Base-by-base conservation (phyloP, 2,113 vertebrate genomes). In the Montifringilla adamsi region DNA sequence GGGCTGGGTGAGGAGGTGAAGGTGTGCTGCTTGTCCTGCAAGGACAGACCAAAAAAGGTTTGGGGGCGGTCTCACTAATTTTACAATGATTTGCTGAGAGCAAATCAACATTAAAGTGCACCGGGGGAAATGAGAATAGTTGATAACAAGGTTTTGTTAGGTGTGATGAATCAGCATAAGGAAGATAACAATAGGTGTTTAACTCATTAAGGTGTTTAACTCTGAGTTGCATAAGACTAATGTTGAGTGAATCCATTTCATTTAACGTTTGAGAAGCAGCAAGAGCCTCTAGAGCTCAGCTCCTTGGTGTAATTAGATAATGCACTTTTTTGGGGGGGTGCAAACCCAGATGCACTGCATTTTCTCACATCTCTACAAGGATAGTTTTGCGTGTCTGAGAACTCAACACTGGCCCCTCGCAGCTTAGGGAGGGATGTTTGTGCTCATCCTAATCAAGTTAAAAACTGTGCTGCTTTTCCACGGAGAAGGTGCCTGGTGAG, bases 171-270 rank as follows among this genome's bases (percentile, higher is more conserved):
- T 88, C 56, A 64, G 53, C 37, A 24, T 23, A 44, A 72, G 92
- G 80, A 50, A 87, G 89, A 68, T 78, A 94, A 84, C 84, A 84
- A 43, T 56, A 28, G 50, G 27, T 82, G 55, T 56, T 78, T 91
- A 88, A 89, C 68, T 80, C 52, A n/a, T 91, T n/a, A 52, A 73
- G 44, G 31, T 84, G 60, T 56, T 76, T 88, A 88, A 80, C 59
- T 80, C 49, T 13, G 59, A 81, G 55, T 74, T 79, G 52, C 11
- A 12, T 14, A 15, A 70, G 90, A 12, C 39, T 91, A 17, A 37
- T 59, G 89, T 84, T 52, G n/a, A 66, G 19, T 55, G 50, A 67
- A 37, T 77, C 50, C 1, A 3, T 60, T 86, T 85, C 27, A 27
- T 41, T 84, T 73, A 80, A 64, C 13, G 3, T 56, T 62, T 55